Evolutionary conservation across 2,797 vertebrate species (phyloP).

Genomic region (Alca torda): DNA sequence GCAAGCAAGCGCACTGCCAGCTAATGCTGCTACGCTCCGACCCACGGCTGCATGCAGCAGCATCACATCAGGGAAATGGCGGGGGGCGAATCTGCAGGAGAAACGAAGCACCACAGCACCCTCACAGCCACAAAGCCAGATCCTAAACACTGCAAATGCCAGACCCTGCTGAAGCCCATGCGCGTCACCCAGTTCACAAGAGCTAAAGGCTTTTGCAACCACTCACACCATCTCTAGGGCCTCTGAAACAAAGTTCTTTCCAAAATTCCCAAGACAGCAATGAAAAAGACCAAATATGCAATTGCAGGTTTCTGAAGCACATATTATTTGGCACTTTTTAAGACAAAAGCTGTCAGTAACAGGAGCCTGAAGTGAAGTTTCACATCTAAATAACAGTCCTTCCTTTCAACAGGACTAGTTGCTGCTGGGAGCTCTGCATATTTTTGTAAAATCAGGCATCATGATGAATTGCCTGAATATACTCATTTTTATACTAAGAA

Average conservation of each 20-base stretch:
- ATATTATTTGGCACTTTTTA: neutral
- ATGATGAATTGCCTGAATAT: neutral
- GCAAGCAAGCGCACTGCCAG: neutral
- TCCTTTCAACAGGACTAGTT: neutral
- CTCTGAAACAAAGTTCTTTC: neutral
- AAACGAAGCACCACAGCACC: neutral
- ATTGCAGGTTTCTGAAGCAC: neutral
- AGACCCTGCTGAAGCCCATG: neutral
- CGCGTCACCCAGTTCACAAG: accelerated
- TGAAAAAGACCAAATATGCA: neutral
- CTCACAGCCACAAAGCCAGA: neutral
- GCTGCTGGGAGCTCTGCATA: neutral
- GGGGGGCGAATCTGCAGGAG: accelerated
- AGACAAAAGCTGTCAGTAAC: neutral
- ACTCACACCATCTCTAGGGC: neutral
- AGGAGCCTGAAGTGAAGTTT: neutral
- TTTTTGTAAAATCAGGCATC: neutral
- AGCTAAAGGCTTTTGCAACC: neutral
- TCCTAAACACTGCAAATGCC: neutral
- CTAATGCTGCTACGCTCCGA: neutral
- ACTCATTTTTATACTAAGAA: neutral
- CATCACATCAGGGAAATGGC: accelerated
- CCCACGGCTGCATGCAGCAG: neutral
- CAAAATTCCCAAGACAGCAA: neutral
- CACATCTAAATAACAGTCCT: neutral